A percentile compares a stretch with the other conserved stretches of the same genome.
Conservation (phyloP, 2,113 vertebrate genomes). For the Blennius ocellaris region DNA sequence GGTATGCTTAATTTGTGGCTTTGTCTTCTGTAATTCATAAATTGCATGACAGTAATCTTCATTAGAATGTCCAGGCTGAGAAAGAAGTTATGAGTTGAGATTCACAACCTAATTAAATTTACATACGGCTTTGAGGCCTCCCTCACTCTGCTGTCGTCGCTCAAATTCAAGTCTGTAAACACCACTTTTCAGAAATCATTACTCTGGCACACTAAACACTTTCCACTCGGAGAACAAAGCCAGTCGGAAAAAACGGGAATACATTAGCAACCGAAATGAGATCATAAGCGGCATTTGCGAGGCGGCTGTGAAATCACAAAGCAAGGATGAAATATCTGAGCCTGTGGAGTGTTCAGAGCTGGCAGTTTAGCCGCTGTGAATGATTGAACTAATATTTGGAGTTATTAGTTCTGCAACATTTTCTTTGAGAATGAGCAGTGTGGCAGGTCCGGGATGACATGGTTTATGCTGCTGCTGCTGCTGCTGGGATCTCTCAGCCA, state of each 20-base stretch:
- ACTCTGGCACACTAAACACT: slow-evolving; percentile 72
- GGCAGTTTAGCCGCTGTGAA: slow-evolving; percentile 64
- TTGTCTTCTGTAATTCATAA: slow-evolving; percentile 45
- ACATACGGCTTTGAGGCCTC: slow-evolving; percentile 63
- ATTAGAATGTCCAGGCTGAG: slow-evolving; percentile 61
- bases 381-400: slow-evolving; percentile 77
- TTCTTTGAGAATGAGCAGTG: slow-evolving; percentile 59
- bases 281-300: slow-evolving; percentile 71
- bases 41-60: slow-evolving; percentile 59
- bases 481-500: slow-evolving; percentile 57
- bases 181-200: slow-evolving; percentile 75
- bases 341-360: slow-evolving; percentile 56
- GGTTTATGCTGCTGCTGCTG: slow-evolving; percentile 36
- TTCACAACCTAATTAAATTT: slow-evolving; percentile 79
- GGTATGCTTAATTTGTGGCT: slow-evolving; percentile 50
- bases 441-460: slow-evolving; percentile 59
- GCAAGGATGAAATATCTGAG: slow-evolving; percentile 71
- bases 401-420: slow-evolving; percentile 79
- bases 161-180: slow-evolving; percentile 74
- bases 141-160: slow-evolving; percentile 44
- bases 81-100: slow-evolving; percentile 60
- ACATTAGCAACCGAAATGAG: slow-evolving; percentile 78
- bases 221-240: slow-evolving; percentile 73
- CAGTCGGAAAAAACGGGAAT: slow-evolving; percentile 63
- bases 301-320: slow-evolving; percentile 75